These are phyloP conservation scores for Rhamphomyia laevipes DNA, from an alignment of 2,888 invertebrate genomes.

Conservation along the genomic window DNA sequence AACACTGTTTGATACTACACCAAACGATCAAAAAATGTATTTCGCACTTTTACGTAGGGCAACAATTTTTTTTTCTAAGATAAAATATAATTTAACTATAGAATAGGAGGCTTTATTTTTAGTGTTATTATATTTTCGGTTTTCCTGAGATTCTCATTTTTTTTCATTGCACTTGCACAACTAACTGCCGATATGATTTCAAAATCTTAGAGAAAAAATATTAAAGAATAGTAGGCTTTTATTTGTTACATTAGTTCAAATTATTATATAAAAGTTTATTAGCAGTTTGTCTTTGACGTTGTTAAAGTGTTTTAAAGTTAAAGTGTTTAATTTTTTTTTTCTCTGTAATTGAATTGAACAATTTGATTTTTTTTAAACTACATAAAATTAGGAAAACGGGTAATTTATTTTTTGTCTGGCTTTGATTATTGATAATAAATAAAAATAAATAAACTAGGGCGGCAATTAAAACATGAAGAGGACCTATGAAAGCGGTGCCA, in stretches of 20 bases:
- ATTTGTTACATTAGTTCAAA: too few relatives aligned
- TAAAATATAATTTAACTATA: not conserved
- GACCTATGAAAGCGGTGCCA: too few relatives aligned
- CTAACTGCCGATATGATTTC: not conserved
- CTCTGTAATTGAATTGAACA: not conserved
- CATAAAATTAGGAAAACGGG: too few relatives aligned
- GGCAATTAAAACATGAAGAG: too few relatives aligned
- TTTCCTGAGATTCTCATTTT: not conserved
- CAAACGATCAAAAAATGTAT: not conserved
- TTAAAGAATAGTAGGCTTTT: not conserved
- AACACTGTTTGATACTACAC: not conserved
- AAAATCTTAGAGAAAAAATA: not conserved
- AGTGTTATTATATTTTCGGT: not conserved
- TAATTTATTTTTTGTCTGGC: too few relatives aligned
- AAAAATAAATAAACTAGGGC: too few relatives aligned
- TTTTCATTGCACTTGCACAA: too few relatives aligned
- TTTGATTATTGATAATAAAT: too few relatives aligned
- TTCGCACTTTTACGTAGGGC: not conserved
- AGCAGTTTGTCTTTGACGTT: too few relatives aligned
- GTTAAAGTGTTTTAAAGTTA: too few relatives aligned
- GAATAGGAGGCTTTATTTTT: not conserved
- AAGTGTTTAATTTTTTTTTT: too few relatives aligned
- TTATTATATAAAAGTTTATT: too few relatives aligned
- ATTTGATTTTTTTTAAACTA: not conserved
- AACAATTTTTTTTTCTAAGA: not conserved